Conservation (phyloP, 2,888 invertebrate species). For the Terebella lapidaria region DNA sequence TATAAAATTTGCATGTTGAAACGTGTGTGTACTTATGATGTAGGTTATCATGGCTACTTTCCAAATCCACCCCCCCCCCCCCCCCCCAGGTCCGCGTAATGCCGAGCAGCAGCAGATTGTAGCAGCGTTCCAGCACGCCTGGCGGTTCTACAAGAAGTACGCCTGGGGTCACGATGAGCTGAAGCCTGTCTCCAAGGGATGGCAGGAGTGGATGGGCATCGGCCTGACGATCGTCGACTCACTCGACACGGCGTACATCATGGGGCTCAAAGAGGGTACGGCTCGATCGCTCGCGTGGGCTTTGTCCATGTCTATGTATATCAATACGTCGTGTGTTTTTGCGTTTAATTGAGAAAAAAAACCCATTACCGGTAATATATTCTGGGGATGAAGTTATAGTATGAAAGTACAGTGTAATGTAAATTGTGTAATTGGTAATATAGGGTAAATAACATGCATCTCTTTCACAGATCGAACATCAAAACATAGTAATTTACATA, state of each 20-base stretch:
- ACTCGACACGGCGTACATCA: conserved; percentile 90
- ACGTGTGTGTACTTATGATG: too few species aligned
- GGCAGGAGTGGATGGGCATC: conserved; percentile 90
- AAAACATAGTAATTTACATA: too few species aligned
- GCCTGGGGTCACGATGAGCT: conserved; percentile 98
- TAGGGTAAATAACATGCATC: too few species aligned
- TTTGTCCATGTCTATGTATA: not conserved
- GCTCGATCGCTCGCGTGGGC: not conserved
- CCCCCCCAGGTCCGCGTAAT: conserved; percentile 62
- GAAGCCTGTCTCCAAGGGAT: conserved; percentile 78
- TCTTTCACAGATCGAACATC: too few species aligned
- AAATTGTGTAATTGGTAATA: too few species aligned
- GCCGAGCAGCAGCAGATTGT: conserved; percentile 78
- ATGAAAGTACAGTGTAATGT: too few species aligned
- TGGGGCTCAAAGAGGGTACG: conserved; percentile 83
- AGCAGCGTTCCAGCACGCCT: conserved; percentile 85
- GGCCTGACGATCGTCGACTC: conserved; percentile 93
- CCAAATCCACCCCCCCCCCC: not conserved
- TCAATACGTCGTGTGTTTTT: not conserved
- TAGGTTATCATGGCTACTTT: not conserved
- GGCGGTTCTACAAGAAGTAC: conserved; percentile 85
- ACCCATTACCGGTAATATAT: too few species aligned
- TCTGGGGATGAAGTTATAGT: too few species aligned
- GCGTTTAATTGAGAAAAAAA: not conserved
- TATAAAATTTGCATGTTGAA: too few species aligned